Evolutionary conservation across 2,797 vertebrate genomes (phyloP), one percentile per base, ranked within the genome.

Genomic region (Chrysocyon brachyurus): DNA sequence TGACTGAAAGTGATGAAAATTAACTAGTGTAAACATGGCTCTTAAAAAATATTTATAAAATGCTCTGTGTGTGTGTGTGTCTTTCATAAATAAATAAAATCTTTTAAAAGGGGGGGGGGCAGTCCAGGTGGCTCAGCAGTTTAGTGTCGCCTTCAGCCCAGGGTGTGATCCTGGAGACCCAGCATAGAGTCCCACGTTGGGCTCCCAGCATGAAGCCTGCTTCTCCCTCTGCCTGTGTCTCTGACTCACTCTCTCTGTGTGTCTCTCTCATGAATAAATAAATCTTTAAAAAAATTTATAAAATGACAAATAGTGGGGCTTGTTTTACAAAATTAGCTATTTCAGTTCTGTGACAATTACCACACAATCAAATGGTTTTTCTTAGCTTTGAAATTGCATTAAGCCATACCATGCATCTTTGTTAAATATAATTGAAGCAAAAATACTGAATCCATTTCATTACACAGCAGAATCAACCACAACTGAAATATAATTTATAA

Each of bases 311-410:
- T 28, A 52, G 7, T 14, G 16, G 36, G 6, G 22, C 33, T 92
- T 33, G 11, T 61, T 85, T 92, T 75, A 89, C 17, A 83, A 84
- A 94, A 40, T 31, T 26, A 89, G 36, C 26, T 73, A 12, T 97
- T 68, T 72, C 49, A n/a, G 31, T 54, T 96, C 72, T 68, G 21
- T 85, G 79, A 78, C 61, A 72, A 2, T 78, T 82, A 90, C 24
- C 12, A 17, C n/a, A 33, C 22, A 61, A 19, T 49, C 77, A 24
- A 83, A 36, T 82, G 26, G 56, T 84, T 91, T 59, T 28, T 33
- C 46, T 54, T 75, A 73, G 79, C 59, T 63, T 52, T 90, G 75
- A 93, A 40, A 90, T 89, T 70, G n/a, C 64, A 61, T 83, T 72
- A 72, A 79, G 40, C 61, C 63, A 63, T 70, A 33, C 1, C 24